Conservation (phyloP, 2,888 invertebrate species). For the Lasioglossum figueresi region DNA sequence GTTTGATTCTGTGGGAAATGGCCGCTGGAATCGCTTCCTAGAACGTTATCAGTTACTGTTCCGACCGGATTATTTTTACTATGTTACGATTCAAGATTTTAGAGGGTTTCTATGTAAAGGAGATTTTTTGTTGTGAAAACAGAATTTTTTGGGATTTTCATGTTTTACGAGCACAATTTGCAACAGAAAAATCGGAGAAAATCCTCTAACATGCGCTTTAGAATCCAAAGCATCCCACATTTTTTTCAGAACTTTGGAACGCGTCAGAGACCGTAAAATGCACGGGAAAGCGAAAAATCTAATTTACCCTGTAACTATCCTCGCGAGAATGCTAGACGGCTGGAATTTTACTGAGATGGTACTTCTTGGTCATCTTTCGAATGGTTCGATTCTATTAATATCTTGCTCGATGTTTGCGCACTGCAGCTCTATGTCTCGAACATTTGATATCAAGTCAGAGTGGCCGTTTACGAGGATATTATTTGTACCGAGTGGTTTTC, state of each 20-base stretch:
- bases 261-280: no score
- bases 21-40: not conserved
- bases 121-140: not conserved
- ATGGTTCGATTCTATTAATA: not conserved
- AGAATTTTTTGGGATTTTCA: no score
- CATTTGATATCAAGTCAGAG: not conserved
- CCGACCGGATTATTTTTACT: not conserved
- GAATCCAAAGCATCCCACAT: no score
- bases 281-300: no score
- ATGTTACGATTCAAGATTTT: not conserved
- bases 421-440: not conserved
- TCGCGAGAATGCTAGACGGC: no score
- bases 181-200: no score
- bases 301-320: no score
- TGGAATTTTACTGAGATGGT: no score
- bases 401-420: not conserved
- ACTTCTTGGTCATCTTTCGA: no score
- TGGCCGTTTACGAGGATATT: not conserved
- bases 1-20: conserved; percentile 32
- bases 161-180: no score
- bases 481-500: not conserved
- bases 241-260: no score
- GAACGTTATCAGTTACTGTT: not conserved
- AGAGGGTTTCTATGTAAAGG: not conserved
- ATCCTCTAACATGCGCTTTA: no score